These are phyloP conservation scores for Xylophagus ater DNA, from an alignment of 2,888 invertebrate species.

Conservation along the genomic window DNA sequence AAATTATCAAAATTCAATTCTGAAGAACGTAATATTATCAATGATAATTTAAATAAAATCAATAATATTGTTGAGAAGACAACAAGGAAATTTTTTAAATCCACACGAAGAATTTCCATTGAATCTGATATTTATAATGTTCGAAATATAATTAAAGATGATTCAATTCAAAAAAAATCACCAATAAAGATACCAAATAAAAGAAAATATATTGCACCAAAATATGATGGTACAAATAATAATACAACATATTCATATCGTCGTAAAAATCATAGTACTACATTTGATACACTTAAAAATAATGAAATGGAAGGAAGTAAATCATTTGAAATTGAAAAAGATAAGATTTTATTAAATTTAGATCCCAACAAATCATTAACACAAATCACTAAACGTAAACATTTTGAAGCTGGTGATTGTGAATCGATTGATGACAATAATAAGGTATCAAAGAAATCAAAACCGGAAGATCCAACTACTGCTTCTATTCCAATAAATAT, in stretches of 20 bases:
- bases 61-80: slow-evolving; percentile 1
- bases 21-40: background rate
- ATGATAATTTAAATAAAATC: slow-evolving; percentile 2
- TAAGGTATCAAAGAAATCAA: too few species aligned
- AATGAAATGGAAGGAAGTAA: background rate
- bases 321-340: background rate
- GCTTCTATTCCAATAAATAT: too few species aligned
- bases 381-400: too few species aligned
- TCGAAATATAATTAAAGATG: background rate
- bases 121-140: slow-evolving; percentile 1
- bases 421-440: too few species aligned
- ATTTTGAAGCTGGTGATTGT: too few species aligned
- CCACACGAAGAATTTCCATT: background rate
- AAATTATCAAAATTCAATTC: background rate
- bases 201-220: slow-evolving; percentile 1
- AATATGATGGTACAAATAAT: background rate
- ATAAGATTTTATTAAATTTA: too few species aligned
- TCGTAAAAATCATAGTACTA: background rate
- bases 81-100: slow-evolving; percentile 4
- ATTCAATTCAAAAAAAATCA: background rate
- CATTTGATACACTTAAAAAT: too few species aligned
- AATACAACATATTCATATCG: slow-evolving; percentile 1
- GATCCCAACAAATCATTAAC: too few species aligned
- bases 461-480: too few species aligned
- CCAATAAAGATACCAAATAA: background rate